phyloP scores from a whole-genome alignment of 2,888 invertebrate genomes.

The Rhyacophila evoluta region DNA sequence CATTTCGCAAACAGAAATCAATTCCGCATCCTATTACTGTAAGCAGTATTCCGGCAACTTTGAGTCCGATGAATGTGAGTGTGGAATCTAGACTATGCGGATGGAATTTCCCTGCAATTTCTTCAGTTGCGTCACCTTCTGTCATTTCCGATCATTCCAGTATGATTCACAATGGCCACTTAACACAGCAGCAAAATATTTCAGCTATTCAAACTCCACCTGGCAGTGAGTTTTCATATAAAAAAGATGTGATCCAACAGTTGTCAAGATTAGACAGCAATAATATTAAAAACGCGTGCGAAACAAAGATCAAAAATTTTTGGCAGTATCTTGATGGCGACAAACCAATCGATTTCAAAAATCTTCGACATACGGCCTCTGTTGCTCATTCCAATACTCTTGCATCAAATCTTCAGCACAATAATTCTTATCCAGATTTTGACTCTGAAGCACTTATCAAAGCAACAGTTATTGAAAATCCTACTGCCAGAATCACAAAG shows the following conservation, averaged over 20 bases:
- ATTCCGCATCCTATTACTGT: not conserved
- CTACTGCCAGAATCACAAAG: not conserved
- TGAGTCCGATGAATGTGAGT: not conserved
- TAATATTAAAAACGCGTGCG: not conserved
- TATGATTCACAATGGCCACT: not conserved
- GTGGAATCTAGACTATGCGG: not conserved
- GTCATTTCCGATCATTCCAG: not conserved
- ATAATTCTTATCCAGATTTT: not conserved
- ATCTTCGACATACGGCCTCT: not conserved
- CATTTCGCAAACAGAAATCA: constrained; percentile 41
- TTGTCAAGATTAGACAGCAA: not conserved
- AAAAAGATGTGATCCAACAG: not conserved
- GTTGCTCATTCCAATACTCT: not conserved
- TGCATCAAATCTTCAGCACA: not conserved
- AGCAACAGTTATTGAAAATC: not conserved
- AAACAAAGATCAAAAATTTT: not conserved
- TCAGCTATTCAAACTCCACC: not conserved
- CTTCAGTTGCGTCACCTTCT: not conserved
- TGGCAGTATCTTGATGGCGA: constrained; percentile 3
- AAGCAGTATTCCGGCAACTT: not conserved
- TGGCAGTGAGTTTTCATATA: not conserved
- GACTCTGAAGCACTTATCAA: not conserved
- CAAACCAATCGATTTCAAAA: not conserved
- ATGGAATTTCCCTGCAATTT: not conserved
- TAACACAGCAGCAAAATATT: not conserved